Evolutionary conservation across 2,888 invertebrate genomes (phyloP).

Genomic region (Drosophila demipolita): DNA sequence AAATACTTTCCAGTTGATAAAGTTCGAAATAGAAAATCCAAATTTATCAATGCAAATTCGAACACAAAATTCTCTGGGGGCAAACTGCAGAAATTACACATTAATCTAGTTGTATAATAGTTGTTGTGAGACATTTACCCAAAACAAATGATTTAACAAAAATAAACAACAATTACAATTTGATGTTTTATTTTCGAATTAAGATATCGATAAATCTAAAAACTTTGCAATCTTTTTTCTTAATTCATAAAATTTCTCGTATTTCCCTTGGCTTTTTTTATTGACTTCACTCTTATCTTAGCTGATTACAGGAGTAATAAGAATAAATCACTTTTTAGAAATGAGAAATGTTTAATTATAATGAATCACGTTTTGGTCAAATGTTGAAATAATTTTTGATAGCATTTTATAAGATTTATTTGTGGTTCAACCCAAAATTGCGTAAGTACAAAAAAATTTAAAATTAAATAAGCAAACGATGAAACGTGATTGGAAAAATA

Average conservation of each 20-base stretch:
- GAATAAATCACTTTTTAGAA: neutral
- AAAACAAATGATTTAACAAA: slow-evolving; percentile 41
- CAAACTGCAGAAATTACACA: slow-evolving; percentile 45
- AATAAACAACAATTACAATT: slow-evolving; percentile 37
- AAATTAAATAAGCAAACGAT: slow-evolving; percentile 31
- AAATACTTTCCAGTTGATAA: slow-evolving; percentile 9
- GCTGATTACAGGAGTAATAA: neutral
- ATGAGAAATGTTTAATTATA: no score
- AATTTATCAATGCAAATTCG: slow-evolving; percentile 25
- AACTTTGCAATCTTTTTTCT: neutral
- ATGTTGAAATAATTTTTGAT: neutral
- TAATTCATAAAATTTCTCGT: neutral
- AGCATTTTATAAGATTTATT: neutral
- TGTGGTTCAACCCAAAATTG: slow-evolving; percentile 5
- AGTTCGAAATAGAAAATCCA: slow-evolving; percentile 15
- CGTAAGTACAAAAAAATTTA: slow-evolving; percentile 8
- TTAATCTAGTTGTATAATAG: slow-evolving; percentile 65
- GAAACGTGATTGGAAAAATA: slow-evolving; percentile 38
- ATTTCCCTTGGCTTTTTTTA: neutral
- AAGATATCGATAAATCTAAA: neutral
- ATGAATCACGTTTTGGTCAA: neutral
- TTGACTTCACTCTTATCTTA: neutral
- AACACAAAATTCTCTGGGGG: slow-evolving; percentile 12
- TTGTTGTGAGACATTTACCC: slow-evolving; percentile 76
- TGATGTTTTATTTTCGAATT: neutral